phyloP scores from a whole-genome alignment of 2,797 vertebrate species.

The Notamacropus eugenii region DNA sequence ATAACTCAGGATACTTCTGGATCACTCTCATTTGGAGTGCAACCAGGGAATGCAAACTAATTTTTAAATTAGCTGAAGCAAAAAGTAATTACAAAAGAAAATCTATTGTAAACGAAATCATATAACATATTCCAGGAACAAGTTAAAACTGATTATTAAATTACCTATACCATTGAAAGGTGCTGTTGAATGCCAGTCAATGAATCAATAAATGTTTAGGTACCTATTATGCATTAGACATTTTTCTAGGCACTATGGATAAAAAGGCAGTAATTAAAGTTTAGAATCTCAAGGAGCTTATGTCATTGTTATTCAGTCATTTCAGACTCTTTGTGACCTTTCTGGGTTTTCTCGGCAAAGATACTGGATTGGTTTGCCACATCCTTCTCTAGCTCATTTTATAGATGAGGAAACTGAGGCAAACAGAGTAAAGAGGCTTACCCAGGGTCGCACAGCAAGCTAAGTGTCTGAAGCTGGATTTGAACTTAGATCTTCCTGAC shows the following conservation, averaged over 20 bases:
- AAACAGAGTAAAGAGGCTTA: not conserved
- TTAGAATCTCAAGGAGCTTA: not conserved
- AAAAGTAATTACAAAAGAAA: not conserved
- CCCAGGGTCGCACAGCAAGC: not conserved
- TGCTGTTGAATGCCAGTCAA: not conserved
- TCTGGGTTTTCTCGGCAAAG: not conserved
- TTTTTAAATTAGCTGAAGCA: not conserved
- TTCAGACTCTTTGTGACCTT: not conserved
- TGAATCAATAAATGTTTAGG: not conserved
- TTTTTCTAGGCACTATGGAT: not conserved
- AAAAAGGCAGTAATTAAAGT: not conserved
- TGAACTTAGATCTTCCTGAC: too few relatives aligned
- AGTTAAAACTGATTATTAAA: not conserved
- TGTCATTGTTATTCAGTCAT: not conserved
- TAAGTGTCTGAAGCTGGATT: not conserved
- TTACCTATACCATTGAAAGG: not conserved
- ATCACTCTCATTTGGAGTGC: not conserved
- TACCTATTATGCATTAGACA: not conserved
- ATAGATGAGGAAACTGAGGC: not conserved
- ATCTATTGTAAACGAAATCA: not conserved
- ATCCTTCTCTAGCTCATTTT: not conserved
- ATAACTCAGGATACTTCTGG: not conserved
- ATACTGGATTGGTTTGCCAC: not conserved
- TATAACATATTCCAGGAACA: not conserved
- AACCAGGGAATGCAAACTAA: not conserved